A percentile compares a stretch with the other conserved stretches of the same genome.
Evolutionary conservation across 1,140 invertebrate genomes (phyloP).

Genomic region (Sycophila sp.): DNA sequence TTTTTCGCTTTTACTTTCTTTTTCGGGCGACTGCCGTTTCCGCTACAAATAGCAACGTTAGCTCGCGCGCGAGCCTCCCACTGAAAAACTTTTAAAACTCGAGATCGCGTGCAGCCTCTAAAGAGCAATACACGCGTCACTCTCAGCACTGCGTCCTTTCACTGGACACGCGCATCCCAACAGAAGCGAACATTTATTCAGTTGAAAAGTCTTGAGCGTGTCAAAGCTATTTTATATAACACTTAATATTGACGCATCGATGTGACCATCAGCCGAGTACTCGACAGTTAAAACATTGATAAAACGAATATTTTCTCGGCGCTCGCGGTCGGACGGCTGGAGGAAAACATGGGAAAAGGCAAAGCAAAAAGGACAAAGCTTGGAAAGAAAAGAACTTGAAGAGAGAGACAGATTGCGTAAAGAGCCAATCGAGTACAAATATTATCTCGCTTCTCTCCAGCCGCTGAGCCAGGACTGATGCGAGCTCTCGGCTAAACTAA

Average conservation of each 20-base stretch:
- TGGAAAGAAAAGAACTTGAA: conserved; percentile 45
- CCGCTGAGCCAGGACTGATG: conserved; percentile 1
- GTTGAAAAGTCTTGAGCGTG: too few species aligned
- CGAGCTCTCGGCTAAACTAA: conserved; percentile 52
- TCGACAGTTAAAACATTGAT: too few species aligned
- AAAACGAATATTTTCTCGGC: conserved; percentile 32
- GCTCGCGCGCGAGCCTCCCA: not conserved
- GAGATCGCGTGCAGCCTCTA: too few species aligned
- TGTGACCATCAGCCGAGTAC: too few species aligned
- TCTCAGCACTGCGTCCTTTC: too few species aligned
- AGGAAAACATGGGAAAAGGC: conserved; percentile 14
- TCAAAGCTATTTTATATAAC: too few species aligned
- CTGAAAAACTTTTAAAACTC: not conserved
- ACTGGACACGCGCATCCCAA: too few species aligned
- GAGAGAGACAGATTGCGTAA: conserved; percentile 1
- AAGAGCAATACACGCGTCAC: too few species aligned
- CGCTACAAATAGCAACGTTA: conserved; percentile 24
- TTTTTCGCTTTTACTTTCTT: not conserved
- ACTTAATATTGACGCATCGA: too few species aligned
- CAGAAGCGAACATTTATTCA: too few species aligned
- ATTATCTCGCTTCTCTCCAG: conserved; percentile 45
- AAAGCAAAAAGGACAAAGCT: not conserved
- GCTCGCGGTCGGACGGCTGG: not conserved
- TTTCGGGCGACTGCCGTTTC: conserved; percentile 4
- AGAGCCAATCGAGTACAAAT: conserved; percentile 55